Conservation (phyloP, 2,113 vertebrate species). For the Centropristis striata region DNA sequence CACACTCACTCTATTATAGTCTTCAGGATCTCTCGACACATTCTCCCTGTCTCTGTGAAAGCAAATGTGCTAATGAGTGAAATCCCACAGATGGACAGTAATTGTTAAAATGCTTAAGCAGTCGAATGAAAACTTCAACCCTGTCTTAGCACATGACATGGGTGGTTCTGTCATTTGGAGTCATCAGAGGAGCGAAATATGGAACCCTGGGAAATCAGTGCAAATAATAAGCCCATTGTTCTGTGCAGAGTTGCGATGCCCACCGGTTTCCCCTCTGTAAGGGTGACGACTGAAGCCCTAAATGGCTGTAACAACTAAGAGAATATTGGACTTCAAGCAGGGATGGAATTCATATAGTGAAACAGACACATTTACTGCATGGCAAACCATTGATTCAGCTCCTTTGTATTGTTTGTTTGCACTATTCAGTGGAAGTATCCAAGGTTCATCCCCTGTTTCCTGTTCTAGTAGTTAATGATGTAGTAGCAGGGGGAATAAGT, state of each 20-base stretch:
- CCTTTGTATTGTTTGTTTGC: conserved; percentile 57
- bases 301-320: conserved; percentile 34
- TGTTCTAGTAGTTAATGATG: conserved; percentile 75
- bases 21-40: conserved; percentile 66
- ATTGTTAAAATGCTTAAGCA: conserved; percentile 77
- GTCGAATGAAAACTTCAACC: conserved; percentile 65
- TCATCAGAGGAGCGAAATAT: conserved; percentile 37
- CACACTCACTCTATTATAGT: conserved; percentile 75
- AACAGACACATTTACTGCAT: conserved; percentile 18
- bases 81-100: conserved; percentile 79
- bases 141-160: conserved; percentile 58
- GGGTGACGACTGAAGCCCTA: conserved; percentile 46
- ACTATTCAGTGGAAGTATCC: conserved; percentile 38
- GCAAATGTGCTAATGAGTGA: conserved; percentile 82
- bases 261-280: not conserved
- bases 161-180: conserved; percentile 42
- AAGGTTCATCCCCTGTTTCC: conserved; percentile 54
- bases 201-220: conserved; percentile 57
- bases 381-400: conserved; percentile 57
- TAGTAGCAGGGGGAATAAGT: conserved; percentile 61
- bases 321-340: conserved; percentile 30
- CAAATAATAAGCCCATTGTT: conserved; percentile 55
- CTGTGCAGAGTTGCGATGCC: not conserved
- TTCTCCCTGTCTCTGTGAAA: conserved; percentile 73
- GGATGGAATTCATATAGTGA: conserved; percentile 33